Evolutionary conservation across 2,888 invertebrate species (phyloP).

Genomic region (Patella caerulea): DNA sequence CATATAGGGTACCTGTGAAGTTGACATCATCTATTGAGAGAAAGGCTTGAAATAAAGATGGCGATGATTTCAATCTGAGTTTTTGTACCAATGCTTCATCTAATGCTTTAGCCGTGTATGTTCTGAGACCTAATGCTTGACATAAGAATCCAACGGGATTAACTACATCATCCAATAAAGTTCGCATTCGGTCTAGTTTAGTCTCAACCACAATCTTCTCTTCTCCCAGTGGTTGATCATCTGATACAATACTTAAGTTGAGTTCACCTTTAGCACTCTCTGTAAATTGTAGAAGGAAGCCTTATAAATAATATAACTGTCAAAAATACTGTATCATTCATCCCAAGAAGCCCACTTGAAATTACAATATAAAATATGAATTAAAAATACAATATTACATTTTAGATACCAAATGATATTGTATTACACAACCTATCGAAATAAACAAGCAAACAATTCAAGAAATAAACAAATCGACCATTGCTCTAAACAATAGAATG

Average conservation of each 20-base stretch:
- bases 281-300: background rate
- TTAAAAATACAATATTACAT: too few relatives aligned
- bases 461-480: too few relatives aligned
- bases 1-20: background rate
- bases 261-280: slow-evolving; percentile 24
- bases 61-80: slow-evolving; percentile 18
- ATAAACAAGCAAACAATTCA: too few relatives aligned
- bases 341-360: too few relatives aligned
- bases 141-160: slow-evolving; percentile 27
- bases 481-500: too few relatives aligned
- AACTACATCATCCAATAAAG: slow-evolving; percentile 19
- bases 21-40: slow-evolving; percentile 18
- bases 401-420: too few relatives aligned
- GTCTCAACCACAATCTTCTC: slow-evolving; percentile 12
- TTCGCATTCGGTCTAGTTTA: slow-evolving; percentile 23
- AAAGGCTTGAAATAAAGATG: slow-evolving; percentile 17
- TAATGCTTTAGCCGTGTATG: slow-evolving; percentile 21
- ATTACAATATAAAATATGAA: too few relatives aligned
- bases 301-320: background rate
- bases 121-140: slow-evolving; percentile 19
- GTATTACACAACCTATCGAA: too few relatives aligned
- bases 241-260: slow-evolving; percentile 22
- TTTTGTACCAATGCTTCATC: slow-evolving; percentile 26
- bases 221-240: slow-evolving; percentile 17
- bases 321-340: too few relatives aligned